Conservation (phyloP, 2,888 invertebrate genomes). For the Malacosoma neustria region DNA sequence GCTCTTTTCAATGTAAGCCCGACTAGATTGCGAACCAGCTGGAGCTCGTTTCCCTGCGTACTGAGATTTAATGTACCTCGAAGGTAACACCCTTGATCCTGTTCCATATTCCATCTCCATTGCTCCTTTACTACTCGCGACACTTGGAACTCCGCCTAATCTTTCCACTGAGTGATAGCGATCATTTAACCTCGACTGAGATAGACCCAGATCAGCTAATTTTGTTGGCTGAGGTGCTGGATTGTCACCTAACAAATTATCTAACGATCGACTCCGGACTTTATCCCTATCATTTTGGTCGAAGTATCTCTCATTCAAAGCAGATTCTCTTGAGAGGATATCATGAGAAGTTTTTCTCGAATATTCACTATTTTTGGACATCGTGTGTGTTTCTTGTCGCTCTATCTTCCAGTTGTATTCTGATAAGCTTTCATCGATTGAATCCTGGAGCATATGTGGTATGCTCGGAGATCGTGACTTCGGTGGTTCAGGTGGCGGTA, state of each 20-base stretch:
- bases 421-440: conserved; percentile 53
- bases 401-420: conserved; percentile 66
- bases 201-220: conserved; percentile 84
- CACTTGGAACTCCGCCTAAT: conserved; percentile 77
- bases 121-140: conserved; percentile 71
- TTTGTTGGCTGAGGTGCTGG: conserved; percentile 76
- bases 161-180: conserved; percentile 91
- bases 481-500: conserved; percentile 82
- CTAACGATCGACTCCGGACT: conserved; percentile 84
- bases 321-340: conserved; percentile 85
- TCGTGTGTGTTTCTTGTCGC: conserved; percentile 31
- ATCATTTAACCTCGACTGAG: conserved; percentile 90
- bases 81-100: conserved; percentile 70
- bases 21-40: conserved; percentile 90
- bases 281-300: conserved; percentile 86
- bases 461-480: conserved; percentile 64
- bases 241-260: conserved; percentile 85
- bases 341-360: conserved; percentile 84
- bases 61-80: conserved; percentile 89
- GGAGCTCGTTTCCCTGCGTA: conserved; percentile 86
- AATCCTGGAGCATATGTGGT: conserved; percentile 60
- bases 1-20: conserved; percentile 88
- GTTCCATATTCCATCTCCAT: conserved; percentile 82
- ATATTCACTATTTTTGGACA: conserved; percentile 33
- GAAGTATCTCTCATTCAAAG: conserved; percentile 91